Evolutionary conservation across 1,140 invertebrate species (phyloP), one percentile per base, ranked within the genome.

Genomic region (Neodiprion virginianus): DNA sequence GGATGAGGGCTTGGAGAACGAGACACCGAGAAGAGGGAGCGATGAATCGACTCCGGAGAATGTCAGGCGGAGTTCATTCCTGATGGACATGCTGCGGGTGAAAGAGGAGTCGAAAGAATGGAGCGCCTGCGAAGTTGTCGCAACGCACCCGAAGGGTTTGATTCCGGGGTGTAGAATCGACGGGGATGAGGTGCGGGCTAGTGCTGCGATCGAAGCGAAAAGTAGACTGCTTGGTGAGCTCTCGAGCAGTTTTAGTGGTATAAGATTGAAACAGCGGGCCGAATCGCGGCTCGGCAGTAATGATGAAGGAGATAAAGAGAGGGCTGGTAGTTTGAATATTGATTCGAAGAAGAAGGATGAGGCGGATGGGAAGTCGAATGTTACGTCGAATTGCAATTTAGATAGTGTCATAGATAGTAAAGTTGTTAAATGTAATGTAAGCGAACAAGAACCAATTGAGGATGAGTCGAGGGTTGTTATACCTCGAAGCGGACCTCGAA

Each of bases 201-300:
- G 71, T 67, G 72, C 61, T 61, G 74, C 71, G 2, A 72, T 77
- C 5, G 81, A 86, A 12, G 79, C 72, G 0, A 88, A 88, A 68
- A 82, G 77, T 73, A 81, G 85, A 21, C 77, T 88, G 61, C 66
- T 88, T 23, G 86, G 84, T 67, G 87, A 88, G 70, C 74, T 88
- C 49, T 73, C 88, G 21, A 81, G 72, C 47, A 88, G 85, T 75
- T 88, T 88, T 50, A 75, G 69, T 69, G 78, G 81, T 8, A 86
- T 88, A 50, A 87, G 83, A 78, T 79, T 88, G 48, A 88, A 80
- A 73, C 75, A 65, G 79, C 47, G 48, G 8, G 14, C 23, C 14
- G 28, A 12, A 50, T 5, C 67, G 67, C 8, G 2, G 67, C 61
- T 65, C 12, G 17, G 17, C 17, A 40, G 28, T 40, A 40, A 40